A percentile compares a stretch with the other conserved stretches of the same genome.
These are phyloP conservation scores for Troides aeacus DNA, from an alignment of 2,888 invertebrate genomes.

Conservation along the genomic window DNA sequence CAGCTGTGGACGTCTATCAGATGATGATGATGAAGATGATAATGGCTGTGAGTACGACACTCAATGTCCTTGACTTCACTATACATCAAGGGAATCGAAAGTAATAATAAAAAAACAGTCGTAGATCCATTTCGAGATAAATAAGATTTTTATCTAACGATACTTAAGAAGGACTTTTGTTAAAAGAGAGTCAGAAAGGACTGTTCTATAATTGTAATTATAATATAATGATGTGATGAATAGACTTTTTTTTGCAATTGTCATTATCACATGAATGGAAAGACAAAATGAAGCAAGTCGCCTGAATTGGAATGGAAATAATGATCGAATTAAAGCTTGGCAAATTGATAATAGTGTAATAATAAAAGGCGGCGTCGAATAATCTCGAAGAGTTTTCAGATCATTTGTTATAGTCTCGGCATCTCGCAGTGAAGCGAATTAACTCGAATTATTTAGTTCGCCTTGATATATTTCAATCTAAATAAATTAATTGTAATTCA, in stretches of 20 bases:
- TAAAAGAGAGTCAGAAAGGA: no score
- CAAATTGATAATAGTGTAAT: constrained; percentile 75
- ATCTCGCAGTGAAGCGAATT: constrained; percentile 68
- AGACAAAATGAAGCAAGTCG: constrained; percentile 31
- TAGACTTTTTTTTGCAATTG: constrained; percentile 28
- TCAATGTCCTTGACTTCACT: no score
- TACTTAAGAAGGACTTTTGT: no score
- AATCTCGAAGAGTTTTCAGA: constrained; percentile 57
- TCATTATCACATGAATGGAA: constrained; percentile 34
- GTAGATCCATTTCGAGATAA: no score
- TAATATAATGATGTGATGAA: constrained; percentile 19
- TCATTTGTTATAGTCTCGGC: constrained; percentile 67
- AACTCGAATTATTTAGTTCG: constrained; percentile 40
- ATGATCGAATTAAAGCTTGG: constrained; percentile 66
- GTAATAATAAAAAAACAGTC: no score
- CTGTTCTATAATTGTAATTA: background rate
- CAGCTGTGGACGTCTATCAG: no score
- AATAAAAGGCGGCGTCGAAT: constrained; percentile 55
- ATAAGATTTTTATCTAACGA: no score
- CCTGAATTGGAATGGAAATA: constrained; percentile 45
- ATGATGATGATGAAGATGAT: no score
- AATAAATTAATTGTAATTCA: constrained; percentile 29
- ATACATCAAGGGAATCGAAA: no score
- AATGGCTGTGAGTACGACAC: no score
- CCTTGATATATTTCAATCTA: constrained; percentile 33